Conservation (phyloP, 1,140 invertebrate species). For the Pseudomyrmex cubaensis region DNA sequence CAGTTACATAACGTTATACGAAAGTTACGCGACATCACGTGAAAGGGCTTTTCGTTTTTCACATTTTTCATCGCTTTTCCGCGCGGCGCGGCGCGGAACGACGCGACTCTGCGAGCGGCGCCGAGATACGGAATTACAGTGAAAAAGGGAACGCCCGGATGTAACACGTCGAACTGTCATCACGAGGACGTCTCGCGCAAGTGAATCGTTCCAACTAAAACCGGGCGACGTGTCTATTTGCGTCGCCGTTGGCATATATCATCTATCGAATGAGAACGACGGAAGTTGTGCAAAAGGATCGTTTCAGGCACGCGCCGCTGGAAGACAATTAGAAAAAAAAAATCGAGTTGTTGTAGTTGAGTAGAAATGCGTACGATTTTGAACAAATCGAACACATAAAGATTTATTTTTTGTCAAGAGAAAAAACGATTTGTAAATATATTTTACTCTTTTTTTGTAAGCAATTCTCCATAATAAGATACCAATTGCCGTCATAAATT, state of each 20-base stretch:
- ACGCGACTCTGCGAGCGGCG: slow-evolving; percentile 18
- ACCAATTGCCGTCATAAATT: no score
- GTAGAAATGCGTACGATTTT: slow-evolving; percentile 37
- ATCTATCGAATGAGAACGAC: slow-evolving; percentile 50
- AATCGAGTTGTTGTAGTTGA: slow-evolving; percentile 31
- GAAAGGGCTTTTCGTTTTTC: slow-evolving; percentile 42
- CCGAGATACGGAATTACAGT: slow-evolving; percentile 62
- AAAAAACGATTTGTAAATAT: not conserved
- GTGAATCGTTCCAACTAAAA: slow-evolving; percentile 58
- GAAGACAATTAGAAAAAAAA: slow-evolving; percentile 51
- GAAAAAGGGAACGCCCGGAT: slow-evolving; percentile 64
- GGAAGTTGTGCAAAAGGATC: slow-evolving; percentile 36
- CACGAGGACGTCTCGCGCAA: slow-evolving; percentile 57
- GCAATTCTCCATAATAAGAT: no score
- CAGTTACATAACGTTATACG: slow-evolving; percentile 59
- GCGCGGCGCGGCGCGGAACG: slow-evolving; percentile 1
- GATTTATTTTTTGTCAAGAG: not conserved
- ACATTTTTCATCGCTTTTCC: slow-evolving; percentile 60
- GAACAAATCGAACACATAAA: slow-evolving; percentile 20
- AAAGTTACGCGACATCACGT: slow-evolving; percentile 57
- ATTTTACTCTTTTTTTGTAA: no score
- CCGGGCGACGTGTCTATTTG: slow-evolving; percentile 58
- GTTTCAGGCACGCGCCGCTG: slow-evolving; percentile 42
- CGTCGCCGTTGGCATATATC: slow-evolving; percentile 52
- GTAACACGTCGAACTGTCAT: slow-evolving; percentile 70